These are phyloP conservation scores for Chaenodraco wilsoni DNA, from an alignment of 2,797 vertebrate genomes.

Conservation along the genomic window DNA sequence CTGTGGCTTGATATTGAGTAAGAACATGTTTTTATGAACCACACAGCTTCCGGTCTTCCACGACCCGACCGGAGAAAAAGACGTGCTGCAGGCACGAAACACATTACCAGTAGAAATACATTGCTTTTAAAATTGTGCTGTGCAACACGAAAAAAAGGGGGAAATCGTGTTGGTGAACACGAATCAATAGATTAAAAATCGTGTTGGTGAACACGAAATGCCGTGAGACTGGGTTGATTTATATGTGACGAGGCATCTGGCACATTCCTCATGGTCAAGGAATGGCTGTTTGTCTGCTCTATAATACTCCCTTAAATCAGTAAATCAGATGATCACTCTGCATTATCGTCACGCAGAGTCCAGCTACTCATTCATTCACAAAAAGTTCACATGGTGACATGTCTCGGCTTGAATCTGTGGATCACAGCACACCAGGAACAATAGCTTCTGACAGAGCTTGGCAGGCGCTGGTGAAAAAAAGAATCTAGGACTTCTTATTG, in stretches of 20 bases:
- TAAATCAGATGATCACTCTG: slow-evolving; percentile 40
- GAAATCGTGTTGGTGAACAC: too few relatives aligned
- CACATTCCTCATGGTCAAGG: slow-evolving; percentile 21
- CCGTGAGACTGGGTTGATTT: not conserved
- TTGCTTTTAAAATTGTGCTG: too few relatives aligned
- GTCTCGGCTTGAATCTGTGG: slow-evolving; percentile 48
- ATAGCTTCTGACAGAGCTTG: slow-evolving; percentile 63
- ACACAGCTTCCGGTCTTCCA: too few relatives aligned
- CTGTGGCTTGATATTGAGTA: too few relatives aligned
- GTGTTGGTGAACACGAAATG: too few relatives aligned
- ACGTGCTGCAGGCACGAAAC: too few relatives aligned
- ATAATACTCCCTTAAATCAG: slow-evolving; percentile 33
- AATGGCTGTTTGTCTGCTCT: slow-evolving; percentile 41
- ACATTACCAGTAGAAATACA: too few relatives aligned
- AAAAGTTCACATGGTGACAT: slow-evolving; percentile 36
- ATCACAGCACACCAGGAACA: slow-evolving; percentile 29
- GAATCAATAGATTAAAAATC: too few relatives aligned
- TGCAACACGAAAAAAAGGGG: too few relatives aligned
- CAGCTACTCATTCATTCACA: slow-evolving; percentile 48
- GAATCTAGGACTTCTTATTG: slow-evolving; percentile 34
- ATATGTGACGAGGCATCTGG: slow-evolving; percentile 19
- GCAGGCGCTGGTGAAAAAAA: slow-evolving; percentile 42
- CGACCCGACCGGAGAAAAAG: too few relatives aligned
- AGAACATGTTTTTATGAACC: too few relatives aligned
- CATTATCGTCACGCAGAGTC: slow-evolving; percentile 49